Evolutionary conservation across 2,113 vertebrate genomes (phyloP).

Genomic region (Cyrtonyx montezumae): DNA sequence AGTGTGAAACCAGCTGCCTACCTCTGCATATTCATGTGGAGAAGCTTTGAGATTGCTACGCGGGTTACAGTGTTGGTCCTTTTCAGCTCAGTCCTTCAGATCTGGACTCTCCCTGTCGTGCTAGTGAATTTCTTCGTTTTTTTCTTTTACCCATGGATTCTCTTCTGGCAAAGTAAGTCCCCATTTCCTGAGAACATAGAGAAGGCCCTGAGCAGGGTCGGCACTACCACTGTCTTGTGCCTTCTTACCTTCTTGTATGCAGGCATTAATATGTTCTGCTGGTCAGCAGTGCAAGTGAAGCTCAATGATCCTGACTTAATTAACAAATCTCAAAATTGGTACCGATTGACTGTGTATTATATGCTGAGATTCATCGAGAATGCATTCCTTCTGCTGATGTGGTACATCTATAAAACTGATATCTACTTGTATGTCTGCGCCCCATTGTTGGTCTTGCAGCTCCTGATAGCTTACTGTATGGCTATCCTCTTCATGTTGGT

Average conservation of each 20-base stretch:
- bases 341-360: slow-evolving; percentile 88
- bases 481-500: slow-evolving; percentile 94
- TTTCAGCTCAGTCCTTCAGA: slow-evolving; percentile 92
- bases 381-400: slow-evolving; percentile 88
- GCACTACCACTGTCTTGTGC: slow-evolving; percentile 91
- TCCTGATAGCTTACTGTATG: slow-evolving; percentile 86
- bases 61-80: slow-evolving; percentile 92
- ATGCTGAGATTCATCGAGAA: slow-evolving; percentile 93
- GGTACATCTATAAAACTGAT: slow-evolving; percentile 90
- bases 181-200: slow-evolving; percentile 96
- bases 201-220: slow-evolving; percentile 90
- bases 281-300: slow-evolving; percentile 94
- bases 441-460: slow-evolving; percentile 87
- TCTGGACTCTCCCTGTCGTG: slow-evolving; percentile 88
- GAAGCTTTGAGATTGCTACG: slow-evolving; percentile 94
- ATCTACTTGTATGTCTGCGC: slow-evolving; percentile 88
- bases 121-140: slow-evolving; percentile 88
- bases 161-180: slow-evolving; percentile 92
- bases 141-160: slow-evolving; percentile 91
- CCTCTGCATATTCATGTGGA: slow-evolving; percentile 94
- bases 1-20: slow-evolving; percentile 89
- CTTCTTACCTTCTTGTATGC: slow-evolving; percentile 95
- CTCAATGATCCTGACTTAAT: slow-evolving; percentile 93
- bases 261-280: slow-evolving; percentile 99
- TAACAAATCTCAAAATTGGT: slow-evolving; percentile 94